Percentiles rank a stretch among this genome's conserved stretches.
phyloP scores from a whole-genome alignment of 2,797 vertebrate species.

The Babyrousa celebensis region DNA sequence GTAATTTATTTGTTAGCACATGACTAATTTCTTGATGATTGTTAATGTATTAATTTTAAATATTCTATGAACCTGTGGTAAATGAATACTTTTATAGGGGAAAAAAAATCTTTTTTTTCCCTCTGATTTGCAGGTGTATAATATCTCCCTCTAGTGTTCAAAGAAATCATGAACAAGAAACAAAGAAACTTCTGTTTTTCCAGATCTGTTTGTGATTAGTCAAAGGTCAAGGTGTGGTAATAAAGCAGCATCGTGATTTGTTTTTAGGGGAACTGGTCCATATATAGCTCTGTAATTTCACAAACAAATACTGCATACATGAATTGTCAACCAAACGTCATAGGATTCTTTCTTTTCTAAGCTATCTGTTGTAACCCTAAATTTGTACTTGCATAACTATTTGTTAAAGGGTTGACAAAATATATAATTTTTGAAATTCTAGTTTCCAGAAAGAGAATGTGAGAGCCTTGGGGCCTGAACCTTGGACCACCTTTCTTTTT shows the following conservation, averaged over 20 bases:
- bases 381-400: conserved; percentile 69
- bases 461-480: not conserved
- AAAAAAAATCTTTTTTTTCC: not conserved
- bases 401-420: conserved; percentile 61
- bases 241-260: conserved; percentile 71
- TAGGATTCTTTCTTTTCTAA: conserved; percentile 65
- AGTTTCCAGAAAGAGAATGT: conserved; percentile 70
- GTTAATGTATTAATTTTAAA: conserved; percentile 34
- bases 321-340: conserved; percentile 67
- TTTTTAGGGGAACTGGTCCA: conserved; percentile 79
- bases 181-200: not conserved
- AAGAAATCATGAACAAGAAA: not conserved
- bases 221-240: conserved; percentile 68
- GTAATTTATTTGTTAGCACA: not conserved
- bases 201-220: conserved; percentile 81
- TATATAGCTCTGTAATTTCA: conserved; percentile 74
- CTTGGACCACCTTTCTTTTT: not conserved
- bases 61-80: not conserved
- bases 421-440: conserved; percentile 62
- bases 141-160: conserved; percentile 84
- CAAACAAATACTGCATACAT: conserved; percentile 78
- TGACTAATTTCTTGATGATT: not conserved
- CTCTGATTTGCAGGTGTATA: conserved; percentile 54
- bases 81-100: not conserved
- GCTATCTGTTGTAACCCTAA: conserved; percentile 70